These are phyloP conservation scores for Luperina testacea DNA, from an alignment of 2,888 invertebrate species.

Conservation along the genomic window DNA sequence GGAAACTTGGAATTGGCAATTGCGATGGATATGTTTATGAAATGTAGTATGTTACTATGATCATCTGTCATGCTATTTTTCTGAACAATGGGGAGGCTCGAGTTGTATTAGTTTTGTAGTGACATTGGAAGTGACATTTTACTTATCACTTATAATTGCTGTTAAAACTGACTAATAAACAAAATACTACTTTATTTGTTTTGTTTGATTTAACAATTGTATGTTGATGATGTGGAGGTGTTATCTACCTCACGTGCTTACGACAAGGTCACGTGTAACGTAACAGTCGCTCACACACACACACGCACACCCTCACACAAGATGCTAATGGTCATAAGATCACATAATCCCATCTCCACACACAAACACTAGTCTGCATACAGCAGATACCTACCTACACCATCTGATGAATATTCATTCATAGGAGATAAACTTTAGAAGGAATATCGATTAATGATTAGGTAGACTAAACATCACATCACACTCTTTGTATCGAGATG, in stretches of 20 bases:
- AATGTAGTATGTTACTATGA: slow-evolving; percentile 61
- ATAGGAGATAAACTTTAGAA: background rate
- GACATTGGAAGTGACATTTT: slow-evolving; percentile 68
- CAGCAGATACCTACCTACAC: background rate
- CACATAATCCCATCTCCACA: slow-evolving; percentile 1
- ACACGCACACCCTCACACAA: background rate
- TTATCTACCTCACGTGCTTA: slow-evolving; percentile 47
- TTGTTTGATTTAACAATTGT: slow-evolving; percentile 63
- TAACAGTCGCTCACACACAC: background rate
- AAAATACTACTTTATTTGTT: slow-evolving; percentile 63
- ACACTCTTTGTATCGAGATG: background rate
- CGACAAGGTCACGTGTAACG: slow-evolving; percentile 20
- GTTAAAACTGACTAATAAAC: slow-evolving; percentile 84
- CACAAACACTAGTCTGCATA: background rate
- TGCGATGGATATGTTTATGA: slow-evolving; percentile 64
- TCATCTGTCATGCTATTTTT: slow-evolving; percentile 40
- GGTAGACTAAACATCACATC: background rate
- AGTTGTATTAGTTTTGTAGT: slow-evolving; percentile 65
- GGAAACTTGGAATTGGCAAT: slow-evolving; percentile 74
- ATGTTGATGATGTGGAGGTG: slow-evolving; percentile 11
- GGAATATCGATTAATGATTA: background rate
- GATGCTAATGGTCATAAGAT: background rate
- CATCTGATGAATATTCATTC: background rate
- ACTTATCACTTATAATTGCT: slow-evolving; percentile 87
- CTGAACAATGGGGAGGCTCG: slow-evolving; percentile 34